Base-by-base conservation (phyloP, 2,888 invertebrate genomes). In the Drosophila lutescens region DNA sequence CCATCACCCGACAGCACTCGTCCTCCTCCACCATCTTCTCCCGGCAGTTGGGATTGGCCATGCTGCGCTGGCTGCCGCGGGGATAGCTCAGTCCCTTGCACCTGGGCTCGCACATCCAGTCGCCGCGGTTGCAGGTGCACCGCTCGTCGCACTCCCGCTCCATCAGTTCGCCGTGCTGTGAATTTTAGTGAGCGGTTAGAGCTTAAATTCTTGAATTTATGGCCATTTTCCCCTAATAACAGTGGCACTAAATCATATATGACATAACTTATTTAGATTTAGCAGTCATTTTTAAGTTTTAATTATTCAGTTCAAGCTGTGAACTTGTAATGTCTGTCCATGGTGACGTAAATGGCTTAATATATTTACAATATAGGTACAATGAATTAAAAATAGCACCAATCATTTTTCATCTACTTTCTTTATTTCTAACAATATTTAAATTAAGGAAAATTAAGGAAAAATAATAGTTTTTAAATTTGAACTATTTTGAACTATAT, bases 111-210 rank as follows among this genome's bases (percentile, higher is more conserved):
- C 97, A 97, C 74, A 95, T 94, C 91, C 96, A 95, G 75, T 93
- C 93, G 1, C 96, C 96, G 13, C 94, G 94, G 26, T 93, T 92
- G 87, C 97, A 97, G 26, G 95, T 94, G 88, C 97, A 97, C 2
- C 94, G 93, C 74, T 96, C 96, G 61, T 97, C 96, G 87, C 97
- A 97, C 46, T 94, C 96, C 41, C 95, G 93, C 67, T 95, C 94
- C 77, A 96, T 93, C 76, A 93, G 94, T 78, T 96, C 95, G 1
- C 97, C 97, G 55, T 95, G 91, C 94, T 94, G 76, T 0, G 32
- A 43, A 57, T 26, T 17, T 2, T 41, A 17, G 5, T 8, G n/a
- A 12, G 9, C 2, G 5, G 5, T 38, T 51, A 17, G 2, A 26
- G 17, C 17, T 6, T 4, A 23, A n/a, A 6, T 15, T 32, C 23